Evolutionary conservation across 2,113 vertebrate species (phyloP).

Genomic region (Diadophis punctatus): DNA sequence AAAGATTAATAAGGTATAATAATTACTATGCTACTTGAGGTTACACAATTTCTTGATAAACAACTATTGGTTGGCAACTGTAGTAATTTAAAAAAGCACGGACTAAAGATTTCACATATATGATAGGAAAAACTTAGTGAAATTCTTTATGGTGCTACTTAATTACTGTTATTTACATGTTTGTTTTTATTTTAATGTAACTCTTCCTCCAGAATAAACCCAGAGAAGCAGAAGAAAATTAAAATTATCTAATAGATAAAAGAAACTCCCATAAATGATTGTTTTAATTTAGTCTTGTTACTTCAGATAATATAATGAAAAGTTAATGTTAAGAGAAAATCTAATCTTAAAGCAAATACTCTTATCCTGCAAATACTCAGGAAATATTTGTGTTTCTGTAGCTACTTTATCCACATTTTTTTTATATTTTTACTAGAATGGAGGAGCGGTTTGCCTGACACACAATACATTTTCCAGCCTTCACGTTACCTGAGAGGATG

Average conservation of each 20-base stretch:
- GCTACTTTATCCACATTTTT: background rate
- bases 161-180: background rate
- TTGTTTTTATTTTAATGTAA: background rate
- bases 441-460: conserved; percentile 38
- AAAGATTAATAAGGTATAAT: background rate
- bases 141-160: background rate
- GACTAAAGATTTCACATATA: background rate
- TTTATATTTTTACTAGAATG: conserved; percentile 66
- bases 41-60: background rate
- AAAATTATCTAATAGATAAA: background rate
- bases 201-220: background rate
- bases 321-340: background rate
- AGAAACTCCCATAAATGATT: background rate
- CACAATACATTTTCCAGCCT: conserved; percentile 43
- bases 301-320: background rate
- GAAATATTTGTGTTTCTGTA: background rate
- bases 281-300: background rate
- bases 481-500: conserved; percentile 80
- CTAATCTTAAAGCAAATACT: background rate
- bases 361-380: background rate
- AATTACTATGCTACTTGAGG: background rate
- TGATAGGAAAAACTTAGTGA: background rate
- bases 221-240: background rate
- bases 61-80: background rate
- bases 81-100: background rate